Percentiles rank a stretch among this genome's conserved stretches.
These are phyloP conservation scores for Diuraphis noxia DNA, from an alignment of 1,140 invertebrate genomes.

Conservation along the genomic window DNA sequence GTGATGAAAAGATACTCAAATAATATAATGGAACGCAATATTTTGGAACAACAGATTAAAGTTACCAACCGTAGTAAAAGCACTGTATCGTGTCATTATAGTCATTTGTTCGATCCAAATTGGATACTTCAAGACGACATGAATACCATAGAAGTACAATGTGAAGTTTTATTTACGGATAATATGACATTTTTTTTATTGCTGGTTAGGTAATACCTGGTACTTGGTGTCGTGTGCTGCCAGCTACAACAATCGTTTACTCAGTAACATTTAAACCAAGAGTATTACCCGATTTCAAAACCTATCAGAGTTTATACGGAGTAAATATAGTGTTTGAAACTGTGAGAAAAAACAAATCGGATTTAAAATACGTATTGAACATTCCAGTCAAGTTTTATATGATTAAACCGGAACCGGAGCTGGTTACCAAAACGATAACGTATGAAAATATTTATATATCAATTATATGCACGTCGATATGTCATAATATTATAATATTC, in stretches of 20 bases:
- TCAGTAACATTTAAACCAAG: not conserved
- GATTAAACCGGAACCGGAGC: constrained; percentile 23
- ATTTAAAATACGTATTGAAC: constrained; percentile 17
- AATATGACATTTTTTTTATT: not conserved
- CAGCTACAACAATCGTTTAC: not conserved
- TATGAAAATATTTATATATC: not conserved
- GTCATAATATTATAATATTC: not conserved
- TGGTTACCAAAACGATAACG: constrained; percentile 43
- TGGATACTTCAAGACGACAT: not conserved
- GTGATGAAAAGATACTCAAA: not conserved
- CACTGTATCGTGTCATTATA: not conserved
- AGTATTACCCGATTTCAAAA: not conserved
- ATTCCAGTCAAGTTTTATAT: constrained; percentile 20
- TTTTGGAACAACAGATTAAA: not conserved
- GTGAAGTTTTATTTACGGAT: not conserved
- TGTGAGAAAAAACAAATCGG: not conserved
- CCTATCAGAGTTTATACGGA: not conserved
- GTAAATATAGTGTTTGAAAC: constrained; percentile 34
- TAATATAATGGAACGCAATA: not conserved
- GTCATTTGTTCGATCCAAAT: constrained; percentile 38
- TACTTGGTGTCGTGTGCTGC: not conserved
- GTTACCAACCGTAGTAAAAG: constrained; percentile 23
- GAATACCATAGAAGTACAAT: constrained; percentile 9
- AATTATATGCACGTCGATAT: not conserved
- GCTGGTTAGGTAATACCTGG: not conserved